Evolutionary conservation across 2,888 invertebrate genomes (phyloP).

Genomic region (Apamea epomidion): DNA sequence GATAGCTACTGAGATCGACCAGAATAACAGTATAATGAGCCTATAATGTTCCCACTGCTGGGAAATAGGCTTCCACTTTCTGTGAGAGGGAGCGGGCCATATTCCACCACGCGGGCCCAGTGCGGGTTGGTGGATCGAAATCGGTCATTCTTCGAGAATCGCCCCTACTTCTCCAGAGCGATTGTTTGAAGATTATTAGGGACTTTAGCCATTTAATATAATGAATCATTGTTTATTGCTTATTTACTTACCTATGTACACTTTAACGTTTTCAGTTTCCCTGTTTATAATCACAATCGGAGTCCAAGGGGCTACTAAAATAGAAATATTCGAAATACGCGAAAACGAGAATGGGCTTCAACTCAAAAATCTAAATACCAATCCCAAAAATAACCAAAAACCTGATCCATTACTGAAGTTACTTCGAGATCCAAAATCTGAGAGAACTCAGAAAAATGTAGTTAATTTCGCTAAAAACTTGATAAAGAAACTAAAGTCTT

Average conservation of each 20-base stretch:
- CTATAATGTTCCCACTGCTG: not conserved
- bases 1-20: not conserved
- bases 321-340: constrained; percentile 63
- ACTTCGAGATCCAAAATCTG: constrained; percentile 3
- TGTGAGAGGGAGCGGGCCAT: not conserved
- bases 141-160: not conserved
- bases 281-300: constrained; percentile 32
- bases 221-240: not conserved
- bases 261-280: constrained; percentile 46
- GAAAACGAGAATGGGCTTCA: constrained; percentile 39
- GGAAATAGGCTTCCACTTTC: not conserved
- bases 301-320: constrained; percentile 41
- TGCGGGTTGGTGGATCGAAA: not conserved
- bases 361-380: constrained; percentile 47
- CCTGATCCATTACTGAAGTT: constrained; percentile 20
- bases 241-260: not conserved
- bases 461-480: not conserved
- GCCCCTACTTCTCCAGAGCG: not conserved
- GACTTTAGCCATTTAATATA: not conserved
- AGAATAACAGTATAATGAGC: not conserved
- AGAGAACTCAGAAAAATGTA: not conserved
- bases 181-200: not conserved
- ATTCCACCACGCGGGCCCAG: not conserved
- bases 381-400: not conserved
- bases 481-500: constrained; percentile 29